These are phyloP conservation scores for Camptogramma bilineatum DNA, from an alignment of 2,888 invertebrate species.

Conservation along the genomic window DNA sequence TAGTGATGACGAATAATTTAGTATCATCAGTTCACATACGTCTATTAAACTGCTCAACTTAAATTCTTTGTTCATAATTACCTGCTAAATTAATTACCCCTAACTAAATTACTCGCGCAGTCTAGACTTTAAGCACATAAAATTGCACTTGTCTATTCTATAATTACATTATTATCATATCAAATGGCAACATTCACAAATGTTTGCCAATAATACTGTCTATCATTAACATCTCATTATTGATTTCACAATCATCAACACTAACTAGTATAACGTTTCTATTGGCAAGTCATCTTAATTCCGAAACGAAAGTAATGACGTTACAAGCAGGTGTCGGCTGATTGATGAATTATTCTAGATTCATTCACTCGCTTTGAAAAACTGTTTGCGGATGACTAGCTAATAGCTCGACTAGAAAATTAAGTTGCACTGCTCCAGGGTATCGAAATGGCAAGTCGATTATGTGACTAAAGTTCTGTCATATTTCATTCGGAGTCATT, in stretches of 20 bases:
- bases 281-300: conserved; percentile 19
- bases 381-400: conserved; percentile 50
- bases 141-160: neutral
- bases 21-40: no score
- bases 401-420: conserved; percentile 45
- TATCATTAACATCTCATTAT: conserved; percentile 9
- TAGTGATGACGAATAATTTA: no score
- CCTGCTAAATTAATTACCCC: no score
- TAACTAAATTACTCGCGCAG: no score
- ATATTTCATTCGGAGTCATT: neutral
- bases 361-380: conserved; percentile 39
- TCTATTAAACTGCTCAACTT: no score
- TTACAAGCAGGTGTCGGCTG: conserved; percentile 48
- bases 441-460: conserved; percentile 7
- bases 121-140: no score
- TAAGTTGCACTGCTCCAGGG: conserved; percentile 26
- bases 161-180: neutral
- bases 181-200: neutral
- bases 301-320: conserved; percentile 32
- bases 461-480: neutral
- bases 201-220: conserved; percentile 4
- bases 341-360: conserved; percentile 53
- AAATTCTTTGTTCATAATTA: no score
- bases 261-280: conserved; percentile 3
- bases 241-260: conserved; percentile 9